Evolutionary conservation across 2,888 invertebrate species (phyloP).

Genomic region (Andrena minutula): DNA sequence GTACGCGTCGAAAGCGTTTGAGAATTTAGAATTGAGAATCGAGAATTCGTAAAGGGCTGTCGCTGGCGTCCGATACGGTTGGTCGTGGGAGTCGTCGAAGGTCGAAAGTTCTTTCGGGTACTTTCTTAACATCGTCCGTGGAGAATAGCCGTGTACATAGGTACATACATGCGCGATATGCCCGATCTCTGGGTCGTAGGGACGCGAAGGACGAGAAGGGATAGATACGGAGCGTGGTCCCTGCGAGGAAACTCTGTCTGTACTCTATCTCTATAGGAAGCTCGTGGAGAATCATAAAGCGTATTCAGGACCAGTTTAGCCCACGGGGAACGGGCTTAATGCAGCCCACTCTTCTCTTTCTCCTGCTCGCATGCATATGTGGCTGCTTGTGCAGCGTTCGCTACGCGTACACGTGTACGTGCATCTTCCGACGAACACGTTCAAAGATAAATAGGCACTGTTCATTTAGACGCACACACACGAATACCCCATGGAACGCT

Average conservation of each 20-base stretch:
- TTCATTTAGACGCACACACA: conserved; percentile 8
- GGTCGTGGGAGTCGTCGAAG: conserved; percentile 2
- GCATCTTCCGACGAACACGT: conserved; percentile 24
- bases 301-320: conserved; percentile 63
- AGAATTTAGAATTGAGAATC: too few relatives aligned
- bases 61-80: background rate
- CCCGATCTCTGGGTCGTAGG: conserved; percentile 6
- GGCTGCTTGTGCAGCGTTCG: conserved; percentile 38
- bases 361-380: conserved; percentile 56
- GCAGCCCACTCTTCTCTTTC: conserved; percentile 34
- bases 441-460: conserved; percentile 17
- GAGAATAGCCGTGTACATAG: background rate
- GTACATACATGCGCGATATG: background rate
- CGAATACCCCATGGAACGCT: conserved; percentile 27
- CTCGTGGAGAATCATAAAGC: conserved; percentile 55
- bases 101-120: conserved; percentile 17
- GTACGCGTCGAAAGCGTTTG: background rate
- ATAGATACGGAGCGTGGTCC: conserved; percentile 1
- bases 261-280: conserved; percentile 31
- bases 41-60: background rate
- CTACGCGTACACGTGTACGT: conserved; percentile 2
- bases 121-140: background rate
- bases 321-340: conserved; percentile 63
- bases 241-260: background rate
- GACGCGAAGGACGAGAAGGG: conserved; percentile 20